Evolutionary conservation across 2,888 invertebrate species (phyloP).

Genomic region (Plemyria rubiginata): DNA sequence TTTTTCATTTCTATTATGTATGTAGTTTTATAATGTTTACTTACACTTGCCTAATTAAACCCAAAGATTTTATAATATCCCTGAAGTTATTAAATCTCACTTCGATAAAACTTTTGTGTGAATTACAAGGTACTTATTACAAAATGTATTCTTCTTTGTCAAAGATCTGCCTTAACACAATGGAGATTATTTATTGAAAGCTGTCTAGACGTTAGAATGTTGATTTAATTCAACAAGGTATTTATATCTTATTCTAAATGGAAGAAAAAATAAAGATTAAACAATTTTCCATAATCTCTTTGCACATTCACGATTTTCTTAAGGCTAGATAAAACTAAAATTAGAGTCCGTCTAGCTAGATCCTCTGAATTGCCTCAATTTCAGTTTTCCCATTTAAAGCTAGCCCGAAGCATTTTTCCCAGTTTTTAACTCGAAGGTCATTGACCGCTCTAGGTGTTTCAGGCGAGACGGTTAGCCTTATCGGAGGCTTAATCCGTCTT

Average conservation of each 20-base stretch:
- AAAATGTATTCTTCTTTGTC: background rate
- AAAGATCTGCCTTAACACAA: background rate
- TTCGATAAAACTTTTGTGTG: too few species aligned
- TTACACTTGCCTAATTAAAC: too few species aligned
- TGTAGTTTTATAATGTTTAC: too few species aligned
- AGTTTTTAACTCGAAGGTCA: constrained; percentile 15
- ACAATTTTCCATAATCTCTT: background rate
- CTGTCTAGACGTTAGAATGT: background rate
- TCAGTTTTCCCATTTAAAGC: constrained; percentile 14
- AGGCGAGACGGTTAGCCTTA: constrained; percentile 31
- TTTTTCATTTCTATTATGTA: too few species aligned
- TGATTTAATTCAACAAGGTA: background rate
- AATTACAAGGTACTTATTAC: too few species aligned
- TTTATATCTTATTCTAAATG: background rate
- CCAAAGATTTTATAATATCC: too few species aligned
- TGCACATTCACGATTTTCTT: constrained; percentile 1
- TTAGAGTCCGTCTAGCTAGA: constrained; percentile 8
- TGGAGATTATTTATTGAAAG: background rate
- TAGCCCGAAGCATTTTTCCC: constrained; percentile 17
- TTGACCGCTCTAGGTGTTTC: constrained; percentile 23
- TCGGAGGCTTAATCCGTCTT: constrained; percentile 37
- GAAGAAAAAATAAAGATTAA: background rate
- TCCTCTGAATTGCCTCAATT: constrained; percentile 3
- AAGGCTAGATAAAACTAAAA: constrained; percentile 11
- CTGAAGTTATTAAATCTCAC: too few species aligned